phyloP scores from a whole-genome alignment of 2,113 vertebrate species.

The Saccopteryx leptura region DNA sequence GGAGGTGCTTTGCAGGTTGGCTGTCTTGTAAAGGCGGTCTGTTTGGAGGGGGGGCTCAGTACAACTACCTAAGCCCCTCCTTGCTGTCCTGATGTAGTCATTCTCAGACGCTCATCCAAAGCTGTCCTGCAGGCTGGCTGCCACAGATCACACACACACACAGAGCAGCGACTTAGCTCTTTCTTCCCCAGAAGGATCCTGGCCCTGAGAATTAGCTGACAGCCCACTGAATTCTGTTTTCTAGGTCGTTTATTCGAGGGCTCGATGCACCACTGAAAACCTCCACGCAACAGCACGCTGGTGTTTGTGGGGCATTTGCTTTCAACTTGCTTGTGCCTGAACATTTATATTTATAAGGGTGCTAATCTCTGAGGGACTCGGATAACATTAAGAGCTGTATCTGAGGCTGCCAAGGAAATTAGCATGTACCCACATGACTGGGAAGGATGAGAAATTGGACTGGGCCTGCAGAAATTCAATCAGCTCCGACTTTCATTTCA shows the following conservation, averaged over 20 bases:
- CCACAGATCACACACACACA: neutral
- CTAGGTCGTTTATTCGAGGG: neutral
- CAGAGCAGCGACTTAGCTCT: neutral
- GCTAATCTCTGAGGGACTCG: constrained; percentile 80
- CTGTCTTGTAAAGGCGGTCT: neutral
- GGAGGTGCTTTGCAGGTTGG: neutral
- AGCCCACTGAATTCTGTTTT: constrained; percentile 5
- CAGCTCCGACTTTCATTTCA: constrained; percentile 68
- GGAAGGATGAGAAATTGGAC: constrained; percentile 56
- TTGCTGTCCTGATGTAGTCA: neutral
- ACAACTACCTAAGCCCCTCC: neutral
- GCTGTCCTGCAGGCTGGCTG: neutral
- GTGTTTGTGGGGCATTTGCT: constrained; percentile 73
- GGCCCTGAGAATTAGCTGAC: constrained; percentile 19
- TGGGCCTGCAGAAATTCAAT: constrained; percentile 73
- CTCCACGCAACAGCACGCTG: constrained; percentile 63
- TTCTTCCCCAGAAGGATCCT: neutral
- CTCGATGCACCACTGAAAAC: neutral
- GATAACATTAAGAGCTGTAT: constrained; percentile 79
- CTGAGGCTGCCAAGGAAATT: constrained; percentile 77
- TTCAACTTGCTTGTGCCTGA: constrained; percentile 78
- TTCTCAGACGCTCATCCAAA: constrained; percentile 39
- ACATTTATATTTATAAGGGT: constrained; percentile 80
- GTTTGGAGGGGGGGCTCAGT: neutral
- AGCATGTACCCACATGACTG: constrained; percentile 76